Base-by-base conservation (phyloP, 2,113 vertebrate genomes). In the Lagopus muta region DNA sequence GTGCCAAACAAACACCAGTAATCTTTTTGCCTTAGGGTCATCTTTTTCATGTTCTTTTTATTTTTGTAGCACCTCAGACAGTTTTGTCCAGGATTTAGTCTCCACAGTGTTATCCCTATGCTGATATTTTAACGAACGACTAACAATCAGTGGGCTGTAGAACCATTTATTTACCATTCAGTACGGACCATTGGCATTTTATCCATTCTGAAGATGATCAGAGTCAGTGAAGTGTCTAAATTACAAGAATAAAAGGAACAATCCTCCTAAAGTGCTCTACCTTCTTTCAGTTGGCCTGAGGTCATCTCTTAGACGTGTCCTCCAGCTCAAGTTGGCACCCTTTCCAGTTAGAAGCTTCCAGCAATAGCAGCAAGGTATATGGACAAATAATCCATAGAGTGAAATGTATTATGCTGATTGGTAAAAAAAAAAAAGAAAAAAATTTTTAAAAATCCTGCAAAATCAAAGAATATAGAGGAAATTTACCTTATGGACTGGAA, bases 401-500 rank as follows among this genome's bases (percentile, higher is more conserved):
- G 84, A 95, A 94, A 95, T 27, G 74, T 88, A 87, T 87, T 72
- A 83, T 94, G 92, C 89, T 95, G 92, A 93, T 48, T 87, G 86
- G 92, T 88, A 10, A 54, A 27, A 52, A 52, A 52, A 48, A 77
- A 95, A 95, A 47, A 47, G 9, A 38, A 38, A 38, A 38, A 36
- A 36, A 36, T 36, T 36, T 36, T 75, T 94, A 95, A 48, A 48
- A 22, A 48, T 48, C 47, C 77, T 92, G 93, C 89, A 94, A 96
- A 96, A 97, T n/a, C 65, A 90, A 91, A 96, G 96, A 94, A 91
- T 91, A 40, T 32, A 90, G 42, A 84, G 54, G 89, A 95, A 96
- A 97, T 97, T 95, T 97, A 97, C 96, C 95, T 98, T 96, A 97
- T 97, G 97, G 94, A 90, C 96, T 97, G 97, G 97, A 98, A 98